Base-by-base conservation (phyloP, 1,140 invertebrate species). In the Drosophila sucinea region DNA sequence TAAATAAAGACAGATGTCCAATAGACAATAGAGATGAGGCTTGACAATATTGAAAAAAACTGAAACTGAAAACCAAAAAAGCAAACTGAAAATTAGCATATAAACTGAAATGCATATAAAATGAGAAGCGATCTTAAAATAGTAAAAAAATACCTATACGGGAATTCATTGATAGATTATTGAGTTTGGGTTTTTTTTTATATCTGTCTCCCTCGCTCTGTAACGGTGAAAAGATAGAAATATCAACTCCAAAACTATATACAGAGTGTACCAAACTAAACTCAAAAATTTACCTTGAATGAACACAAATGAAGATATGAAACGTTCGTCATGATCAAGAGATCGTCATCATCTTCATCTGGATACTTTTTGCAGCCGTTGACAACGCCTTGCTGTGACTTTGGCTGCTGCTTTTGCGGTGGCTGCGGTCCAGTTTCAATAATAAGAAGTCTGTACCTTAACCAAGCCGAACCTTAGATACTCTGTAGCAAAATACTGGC, bases 131-230 rank as follows among this genome's bases (percentile, higher is more conserved):
- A 51, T 51, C 23, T 51, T 1, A 51, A 51, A 51, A 51, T 51
- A 27, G 44, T 51, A 27, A 25, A 51, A 25, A 27, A 60, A 32
- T 82, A 79, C 79, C 82, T 80, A 71, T 79, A 57, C 79, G 64
- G 58, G 44, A 51, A 83, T 86, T 86, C 83, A 86, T 86, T 86
- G 83, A 86, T 86, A 78, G 83, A 86, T 86, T 79, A 80, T 44
- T 70, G 55, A 54, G 23, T 51, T 51, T 4, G 23, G 23, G n/a
- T 47, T 47, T 47, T 47, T 27, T 23, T 51, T 2, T 27, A 23
- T 51, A 0, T 47, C 23, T 47, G 4, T 47, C 41, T 51, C 23
- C 27, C 23, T 51, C 44, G 8, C 2, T 7, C 44, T 33, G 54
- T 77, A 78, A 78, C 76, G 74, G 76, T 78, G 67, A 56, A 62